These are phyloP conservation scores for Phenacoccus solenopsis DNA, from an alignment of 1,140 invertebrate species.

Conservation along the genomic window DNA sequence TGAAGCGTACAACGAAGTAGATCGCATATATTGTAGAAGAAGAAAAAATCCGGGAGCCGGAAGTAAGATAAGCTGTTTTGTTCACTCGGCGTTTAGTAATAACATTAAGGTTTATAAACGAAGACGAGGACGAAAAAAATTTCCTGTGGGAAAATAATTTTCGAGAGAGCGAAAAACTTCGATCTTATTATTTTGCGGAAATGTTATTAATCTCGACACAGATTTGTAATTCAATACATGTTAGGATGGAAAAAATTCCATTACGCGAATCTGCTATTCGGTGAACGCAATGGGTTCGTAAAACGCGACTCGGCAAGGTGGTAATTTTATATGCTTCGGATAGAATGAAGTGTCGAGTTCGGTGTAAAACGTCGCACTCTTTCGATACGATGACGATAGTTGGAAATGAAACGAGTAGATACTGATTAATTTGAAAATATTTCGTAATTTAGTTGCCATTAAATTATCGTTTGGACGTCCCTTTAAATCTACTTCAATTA, in stretches of 20 bases:
- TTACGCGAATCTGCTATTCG: background rate
- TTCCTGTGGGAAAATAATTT: slow-evolving; percentile 2
- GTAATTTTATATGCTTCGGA: too few relatives aligned
- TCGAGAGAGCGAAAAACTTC: background rate
- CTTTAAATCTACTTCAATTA: background rate
- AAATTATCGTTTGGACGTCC: background rate
- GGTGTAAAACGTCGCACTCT: too few relatives aligned
- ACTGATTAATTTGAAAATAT: background rate
- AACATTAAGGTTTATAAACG: slow-evolving; percentile 3
- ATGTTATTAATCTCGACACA: background rate
- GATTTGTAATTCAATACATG: slow-evolving; percentile 3
- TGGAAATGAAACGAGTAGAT: too few relatives aligned
- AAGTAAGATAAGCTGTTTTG: slow-evolving; percentile 2
- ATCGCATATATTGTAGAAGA: too few relatives aligned
- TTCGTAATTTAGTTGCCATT: background rate
- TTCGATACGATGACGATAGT: too few relatives aligned
- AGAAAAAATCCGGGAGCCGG: background rate
- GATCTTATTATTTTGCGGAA: background rate
- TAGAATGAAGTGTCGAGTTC: too few relatives aligned
- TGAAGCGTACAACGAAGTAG: too few relatives aligned
- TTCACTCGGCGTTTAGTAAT: background rate
- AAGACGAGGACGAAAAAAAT: background rate
- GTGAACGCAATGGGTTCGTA: too few relatives aligned
- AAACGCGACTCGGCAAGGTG: too few relatives aligned
- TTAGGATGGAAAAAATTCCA: background rate